A percentile compares a stretch with the other conserved stretches of the same genome.
These are phyloP conservation scores for Portunus trituberculatus DNA, from an alignment of 1,140 invertebrate species.

Conservation along the genomic window DNA sequence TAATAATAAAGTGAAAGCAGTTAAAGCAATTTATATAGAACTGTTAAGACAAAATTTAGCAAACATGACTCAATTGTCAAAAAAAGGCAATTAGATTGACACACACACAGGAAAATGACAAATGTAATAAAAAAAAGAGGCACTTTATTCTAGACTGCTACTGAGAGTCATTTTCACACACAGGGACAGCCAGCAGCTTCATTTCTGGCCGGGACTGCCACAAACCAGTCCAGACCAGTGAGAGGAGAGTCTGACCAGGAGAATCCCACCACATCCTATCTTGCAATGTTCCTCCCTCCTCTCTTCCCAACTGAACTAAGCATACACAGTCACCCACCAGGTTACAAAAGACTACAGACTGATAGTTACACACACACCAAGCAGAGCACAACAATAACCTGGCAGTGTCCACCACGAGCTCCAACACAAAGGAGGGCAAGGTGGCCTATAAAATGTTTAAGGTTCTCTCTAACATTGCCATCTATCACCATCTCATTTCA, in stretches of 20 bases:
- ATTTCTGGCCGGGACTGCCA: neutral
- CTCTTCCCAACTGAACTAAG: too few relatives aligned
- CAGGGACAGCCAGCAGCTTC: neutral
- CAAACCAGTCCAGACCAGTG: neutral
- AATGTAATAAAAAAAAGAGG: neutral
- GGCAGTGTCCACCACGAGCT: neutral
- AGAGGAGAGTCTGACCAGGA: neutral
- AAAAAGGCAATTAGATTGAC: too few relatives aligned
- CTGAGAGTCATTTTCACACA: neutral
- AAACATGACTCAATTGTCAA: too few relatives aligned
- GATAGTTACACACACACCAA: neutral
- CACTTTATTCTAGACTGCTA: slow-evolving; percentile 9
- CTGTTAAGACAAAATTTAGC: too few relatives aligned
- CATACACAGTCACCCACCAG: neutral
- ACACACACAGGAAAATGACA: neutral
- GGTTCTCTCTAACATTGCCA: neutral
- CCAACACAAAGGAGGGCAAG: neutral
- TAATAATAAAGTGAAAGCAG: too few relatives aligned
- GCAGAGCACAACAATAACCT: neutral
- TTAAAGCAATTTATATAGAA: too few relatives aligned
- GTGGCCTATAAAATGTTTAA: neutral
- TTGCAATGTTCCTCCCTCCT: too few relatives aligned
- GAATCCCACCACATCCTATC: neutral
- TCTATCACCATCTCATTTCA: too few relatives aligned
- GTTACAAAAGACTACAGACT: neutral